Evolutionary conservation across 1,140 invertebrate genomes (phyloP), one percentile per base, ranked within the genome.

Genomic region (Protaetia brevitarsis): DNA sequence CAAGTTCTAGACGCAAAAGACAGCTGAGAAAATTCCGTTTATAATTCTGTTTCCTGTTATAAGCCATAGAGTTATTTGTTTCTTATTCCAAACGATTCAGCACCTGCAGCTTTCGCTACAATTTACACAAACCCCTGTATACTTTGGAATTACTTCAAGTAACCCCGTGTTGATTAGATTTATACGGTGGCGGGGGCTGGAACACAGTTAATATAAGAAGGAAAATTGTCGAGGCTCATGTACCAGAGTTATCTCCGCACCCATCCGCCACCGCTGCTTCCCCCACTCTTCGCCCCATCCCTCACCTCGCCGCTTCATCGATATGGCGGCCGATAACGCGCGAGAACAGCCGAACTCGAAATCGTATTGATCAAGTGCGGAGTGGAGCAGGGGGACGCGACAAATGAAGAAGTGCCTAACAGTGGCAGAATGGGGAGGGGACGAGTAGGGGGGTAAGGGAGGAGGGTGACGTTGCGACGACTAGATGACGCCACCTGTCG

Each of bases 401-500:
- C 37, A 45, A 45, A 45, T 45, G 37, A 45, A 45, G 37, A 45
- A 45, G 37, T 45, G 37, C 23, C 16, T 13, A 21, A n/a, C n/a
- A n/a, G n/a, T n/a, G n/a, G n/a, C n/a, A n/a, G n/a, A n/a, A n/a
- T n/a, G n/a, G n/a, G n/a, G 37, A 21, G 7, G 2, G 37, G 37
- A 2, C 16, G 37, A 21, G n/a, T n/a, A 2, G 37, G 37, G 37
- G 11, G 16, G 37, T 45, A 13, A 21, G n/a, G n/a, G n/a, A n/a
- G n/a, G n/a, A n/a, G 37, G 37, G 23, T 45, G 37, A 45, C 37
- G 23, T 19, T 45, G 37, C 37, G 37, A 45, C 37, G 37, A 45
- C 37, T 45, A 45, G 37, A 45, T 45, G 37, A 45, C 37, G 37
- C 37, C 37, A 45, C 23, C 37, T 45, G 37, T 45, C 37, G 37